Evolutionary conservation across 2,888 invertebrate species (phyloP), one percentile per base, ranked within the genome.

Genomic region (Lithophane socia): DNA sequence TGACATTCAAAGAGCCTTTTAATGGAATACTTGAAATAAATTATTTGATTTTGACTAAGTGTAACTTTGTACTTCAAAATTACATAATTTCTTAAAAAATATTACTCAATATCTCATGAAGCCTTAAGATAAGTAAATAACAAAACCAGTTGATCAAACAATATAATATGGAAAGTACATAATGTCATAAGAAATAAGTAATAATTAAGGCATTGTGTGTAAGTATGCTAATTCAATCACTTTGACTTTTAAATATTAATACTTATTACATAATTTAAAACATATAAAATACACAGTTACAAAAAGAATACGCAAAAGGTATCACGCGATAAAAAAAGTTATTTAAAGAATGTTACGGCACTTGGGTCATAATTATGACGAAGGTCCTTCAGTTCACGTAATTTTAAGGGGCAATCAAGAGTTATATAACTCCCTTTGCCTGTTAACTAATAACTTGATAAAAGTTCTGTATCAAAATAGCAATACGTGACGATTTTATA

Each of bases 61-160:
- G 3, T 56, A 56, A 56, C 12, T 56, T 56, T 1, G 54, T 12
- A 56, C 56, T 12, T 56, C n/a, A 2, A 47, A 65, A 18, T 18
- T 7, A 65, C 2, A 16, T 44, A 4, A n/a, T 13, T 44, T 1
- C 13, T n/a, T 1, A n/a, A 24, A 65, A 65, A 44, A 18, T 44
- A 44, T 44, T 24, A 65, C 5, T 24, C 10, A 16, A 24, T 29
- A 21, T 49, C 69, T 7, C 44, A 21, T 67, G 13, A 58, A 58
- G 37, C 47, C 58, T 56, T 67, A 44, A 49, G 9, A 3, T 29
- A 60, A 70, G 21, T 54, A 66, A 75, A 60, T 69, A 69, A 16
- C 8, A 5, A 64, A 56, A 56, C 49, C 83, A 81, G 18, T 60
- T 83, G 83, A 66, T 44, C 42, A 85, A 85, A 85, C 29, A 76